Base-by-base conservation (phyloP, 2,888 invertebrate genomes). In the Suillia variegata region DNA sequence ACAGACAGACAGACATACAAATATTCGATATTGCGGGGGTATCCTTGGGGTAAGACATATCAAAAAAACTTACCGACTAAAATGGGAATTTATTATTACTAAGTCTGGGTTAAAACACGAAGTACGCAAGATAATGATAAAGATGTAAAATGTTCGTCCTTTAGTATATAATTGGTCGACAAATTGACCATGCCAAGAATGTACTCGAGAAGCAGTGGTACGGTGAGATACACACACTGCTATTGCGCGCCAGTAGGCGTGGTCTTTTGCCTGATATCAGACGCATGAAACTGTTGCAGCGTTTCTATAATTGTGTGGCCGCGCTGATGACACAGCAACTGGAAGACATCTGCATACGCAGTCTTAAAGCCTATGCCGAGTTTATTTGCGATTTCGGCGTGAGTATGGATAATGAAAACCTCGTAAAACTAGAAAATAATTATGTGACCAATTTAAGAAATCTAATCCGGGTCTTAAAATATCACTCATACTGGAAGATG, bases 321-420 rank as follows among this genome's bases (percentile, higher is more conserved):
- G 89, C 90, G 24, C 84, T 96, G 42, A 96, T 96, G 96, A 92
- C 94, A 0, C 89, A 89, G 70, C 93, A 95, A 71, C 83, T 97
- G 58, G 94, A 95, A 78, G 87, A 88, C 20, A 80, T 96, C 31
- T 92, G 93, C 67, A 83, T 94, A 45, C 87, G 89, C 69, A 95
- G 95, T 3, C 86, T 96, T 71, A 83, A 87, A 52, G 90, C 91
- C 65, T 96, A 88, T 75, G 88, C 91, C 1, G 84, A 90, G 53
- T 92, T 92, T 67, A 85, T 96, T 33, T 85, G 89, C 66, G 91
- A 92, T 75, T 88, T 89, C 67, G 87, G 88, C 76, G 94, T 94
- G 85, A 67, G 71, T 58, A n/a, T n/a, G n/a, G n/a, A n/a, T n/a
- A n/a, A 21, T 1, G 15, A 18, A 3, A 31, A 5, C 31, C n/a